Conservation (phyloP, 2,113 vertebrate genomes). For the Lophotis ruficrista region DNA sequence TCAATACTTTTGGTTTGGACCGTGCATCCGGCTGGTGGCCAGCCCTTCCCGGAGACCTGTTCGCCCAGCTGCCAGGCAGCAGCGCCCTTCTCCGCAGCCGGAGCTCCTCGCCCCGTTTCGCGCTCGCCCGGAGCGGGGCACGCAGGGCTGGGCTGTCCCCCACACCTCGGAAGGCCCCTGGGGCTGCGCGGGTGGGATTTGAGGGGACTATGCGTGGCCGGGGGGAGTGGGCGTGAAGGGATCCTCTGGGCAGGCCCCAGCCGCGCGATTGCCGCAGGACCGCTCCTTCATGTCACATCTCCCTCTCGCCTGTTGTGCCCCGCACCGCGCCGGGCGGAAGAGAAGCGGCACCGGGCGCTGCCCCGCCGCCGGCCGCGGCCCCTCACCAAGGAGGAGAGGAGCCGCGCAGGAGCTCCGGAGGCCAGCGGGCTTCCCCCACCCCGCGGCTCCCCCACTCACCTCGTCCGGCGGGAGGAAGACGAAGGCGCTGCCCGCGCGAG, state of each 20-base stretch:
- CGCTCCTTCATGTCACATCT: background rate
- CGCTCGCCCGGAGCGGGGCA: background rate
- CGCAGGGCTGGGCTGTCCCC: background rate
- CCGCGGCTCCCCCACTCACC: slow-evolving; percentile 14
- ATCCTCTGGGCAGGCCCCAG: background rate
- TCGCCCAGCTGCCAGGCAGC: background rate
- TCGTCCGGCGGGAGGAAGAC: background rate
- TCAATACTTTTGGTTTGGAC: background rate
- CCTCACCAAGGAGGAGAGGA: background rate
- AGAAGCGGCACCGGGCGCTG: background rate
- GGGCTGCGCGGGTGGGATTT: background rate
- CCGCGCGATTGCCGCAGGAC: background rate
- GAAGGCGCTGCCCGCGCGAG: background rate
- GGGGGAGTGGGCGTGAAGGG: background rate
- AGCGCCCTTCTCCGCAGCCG: background rate
- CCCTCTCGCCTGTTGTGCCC: background rate
- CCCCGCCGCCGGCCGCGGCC: background rate
- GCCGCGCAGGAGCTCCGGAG: background rate
- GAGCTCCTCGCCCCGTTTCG: background rate
- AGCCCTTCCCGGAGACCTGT: background rate
- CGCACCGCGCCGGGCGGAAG: background rate
- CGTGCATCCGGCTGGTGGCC: background rate
- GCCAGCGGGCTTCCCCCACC: too few species aligned
- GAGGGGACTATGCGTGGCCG: too few species aligned
- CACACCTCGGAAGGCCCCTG: background rate